Percentiles rank a stretch among this genome's conserved stretches.
phyloP scores from a whole-genome alignment of 30 jellyfish, hydroid and myxozoan genomes.

The Cassiopea andromeda region DNA sequence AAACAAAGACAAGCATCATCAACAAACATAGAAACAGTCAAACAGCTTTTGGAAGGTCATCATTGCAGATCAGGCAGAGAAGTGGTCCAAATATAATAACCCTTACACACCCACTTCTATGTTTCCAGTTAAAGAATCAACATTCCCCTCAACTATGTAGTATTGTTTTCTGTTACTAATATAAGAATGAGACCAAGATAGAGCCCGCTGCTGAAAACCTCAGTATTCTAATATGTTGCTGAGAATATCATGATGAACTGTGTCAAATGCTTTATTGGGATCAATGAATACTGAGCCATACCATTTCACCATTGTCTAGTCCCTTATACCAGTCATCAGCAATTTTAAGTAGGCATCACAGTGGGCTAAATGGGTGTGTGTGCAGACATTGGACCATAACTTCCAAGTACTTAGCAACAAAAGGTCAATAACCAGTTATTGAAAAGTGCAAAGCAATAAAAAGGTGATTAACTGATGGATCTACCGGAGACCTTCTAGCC shows the following conservation, averaged over 20 bases:
- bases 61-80: slow-evolving; percentile 3
- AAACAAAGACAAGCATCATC: neutral
- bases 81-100: slow-evolving; percentile 24
- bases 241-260: neutral
- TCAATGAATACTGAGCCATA: slow-evolving; percentile 18
- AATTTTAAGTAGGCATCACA: slow-evolving; percentile 19
- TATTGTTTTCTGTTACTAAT: neutral
- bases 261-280: no score
- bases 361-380: neutral
- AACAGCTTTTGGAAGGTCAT: slow-evolving; percentile 21
- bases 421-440: no score
- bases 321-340: neutral
- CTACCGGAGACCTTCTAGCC: no score
- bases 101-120: neutral
- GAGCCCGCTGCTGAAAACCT: neutral
- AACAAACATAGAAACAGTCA: slow-evolving; percentile 7
- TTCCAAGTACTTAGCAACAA: no score
- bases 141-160: neutral
- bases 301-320: slow-evolving; percentile 5
- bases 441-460: no score
- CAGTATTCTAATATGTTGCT: neutral
- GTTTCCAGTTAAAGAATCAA: neutral
- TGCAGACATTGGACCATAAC: no score
- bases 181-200: neutral
- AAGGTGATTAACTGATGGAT: no score